These are phyloP conservation scores for Nipponia nippon DNA, from an alignment of 2,113 vertebrate species.

Conservation along the genomic window DNA sequence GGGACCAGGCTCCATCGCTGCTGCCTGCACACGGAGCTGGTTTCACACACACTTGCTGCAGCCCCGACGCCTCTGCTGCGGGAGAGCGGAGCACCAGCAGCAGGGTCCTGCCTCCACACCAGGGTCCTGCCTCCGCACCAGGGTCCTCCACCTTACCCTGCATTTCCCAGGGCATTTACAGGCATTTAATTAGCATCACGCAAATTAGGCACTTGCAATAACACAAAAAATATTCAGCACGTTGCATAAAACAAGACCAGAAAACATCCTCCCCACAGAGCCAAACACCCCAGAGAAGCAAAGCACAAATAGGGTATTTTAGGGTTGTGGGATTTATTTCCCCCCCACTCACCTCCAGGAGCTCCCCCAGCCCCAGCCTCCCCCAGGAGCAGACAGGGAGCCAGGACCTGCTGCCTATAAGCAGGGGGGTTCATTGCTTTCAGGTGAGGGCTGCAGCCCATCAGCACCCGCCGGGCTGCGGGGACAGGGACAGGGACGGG, in stretches of 20 bases:
- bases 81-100: too few species aligned
- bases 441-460: not conserved
- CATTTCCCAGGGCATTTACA: accelerated
- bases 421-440: not conserved
- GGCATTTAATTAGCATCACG: accelerated
- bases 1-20: not conserved
- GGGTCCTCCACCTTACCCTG: accelerated
- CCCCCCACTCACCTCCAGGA: not conserved
- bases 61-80: accelerated
- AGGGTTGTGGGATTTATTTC: too few species aligned
- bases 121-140: accelerated
- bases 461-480: accelerated
- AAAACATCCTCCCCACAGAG: accelerated
- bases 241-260: accelerated
- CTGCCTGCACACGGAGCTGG: accelerated
- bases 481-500: not conserved
- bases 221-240: accelerated
- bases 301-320: accelerated
- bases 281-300: accelerated
- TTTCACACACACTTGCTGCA: accelerated
- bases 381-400: accelerated
- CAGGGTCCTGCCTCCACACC: not conserved
- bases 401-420: not conserved
- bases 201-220: accelerated
- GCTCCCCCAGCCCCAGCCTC: accelerated